These are phyloP conservation scores for Erinaceus europaeus DNA, from an alignment of 2,113 vertebrate species.

Conservation along the genomic window DNA sequence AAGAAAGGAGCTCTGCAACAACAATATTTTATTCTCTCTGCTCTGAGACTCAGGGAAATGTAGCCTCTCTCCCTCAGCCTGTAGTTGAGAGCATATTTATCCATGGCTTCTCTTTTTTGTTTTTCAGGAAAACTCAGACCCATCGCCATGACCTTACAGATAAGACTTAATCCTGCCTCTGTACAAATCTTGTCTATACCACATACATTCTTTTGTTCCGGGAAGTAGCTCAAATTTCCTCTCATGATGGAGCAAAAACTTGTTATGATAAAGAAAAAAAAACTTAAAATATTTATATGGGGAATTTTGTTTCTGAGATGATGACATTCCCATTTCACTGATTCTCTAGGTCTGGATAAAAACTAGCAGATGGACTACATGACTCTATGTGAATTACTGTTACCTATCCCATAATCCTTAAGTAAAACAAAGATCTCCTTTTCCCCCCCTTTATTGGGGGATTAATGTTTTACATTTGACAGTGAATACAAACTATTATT, in stretches of 20 bases:
- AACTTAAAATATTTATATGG: neutral
- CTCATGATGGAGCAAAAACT: neutral
- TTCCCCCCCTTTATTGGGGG: no score
- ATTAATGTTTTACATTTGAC: no score
- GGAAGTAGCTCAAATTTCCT: neutral
- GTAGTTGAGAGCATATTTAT: neutral
- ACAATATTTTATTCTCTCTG: constrained; percentile 42
- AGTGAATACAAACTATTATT: no score
- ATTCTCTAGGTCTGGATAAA: neutral
- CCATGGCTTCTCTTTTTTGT: neutral
- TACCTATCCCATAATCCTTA: neutral
- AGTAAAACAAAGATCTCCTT: neutral
- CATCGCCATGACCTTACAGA: neutral
- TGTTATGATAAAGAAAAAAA: neutral
- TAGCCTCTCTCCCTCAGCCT: neutral
- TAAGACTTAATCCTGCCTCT: neutral
- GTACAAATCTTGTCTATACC: neutral
- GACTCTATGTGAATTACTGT: neutral
- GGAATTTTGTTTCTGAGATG: neutral
- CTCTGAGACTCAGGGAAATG: constrained; percentile 15
- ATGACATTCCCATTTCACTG: neutral
- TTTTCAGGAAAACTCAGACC: neutral
- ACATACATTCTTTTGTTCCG: neutral
- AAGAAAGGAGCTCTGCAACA: constrained; percentile 60
- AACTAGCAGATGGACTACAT: neutral